Percentiles rank a stretch among this genome's conserved stretches.
Evolutionary conservation across 2,888 invertebrate species (phyloP).

Genomic region (Fragum fragum): DNA sequence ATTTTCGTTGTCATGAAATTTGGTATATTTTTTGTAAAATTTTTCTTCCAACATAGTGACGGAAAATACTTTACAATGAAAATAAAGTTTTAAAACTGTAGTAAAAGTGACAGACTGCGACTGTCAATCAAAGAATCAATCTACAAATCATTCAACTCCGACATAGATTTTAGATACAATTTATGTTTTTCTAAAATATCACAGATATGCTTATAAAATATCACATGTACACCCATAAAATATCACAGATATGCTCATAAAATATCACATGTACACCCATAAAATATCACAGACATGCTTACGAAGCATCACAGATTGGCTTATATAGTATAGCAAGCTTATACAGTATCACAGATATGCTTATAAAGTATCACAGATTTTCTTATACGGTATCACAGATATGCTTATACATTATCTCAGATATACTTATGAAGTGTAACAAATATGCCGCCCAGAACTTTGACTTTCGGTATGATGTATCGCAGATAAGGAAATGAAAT

Average conservation of each 20-base stretch:
- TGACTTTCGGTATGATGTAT: background rate
- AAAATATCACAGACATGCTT: constrained; percentile 1
- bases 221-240: background rate
- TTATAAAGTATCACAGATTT: background rate
- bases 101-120: no score
- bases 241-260: background rate
- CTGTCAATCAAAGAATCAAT: no score
- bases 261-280: background rate
- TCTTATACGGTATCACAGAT: no score
- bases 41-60: no score
- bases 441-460: background rate
- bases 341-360: background rate
- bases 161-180: background rate
- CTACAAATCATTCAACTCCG: no score
- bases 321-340: background rate
- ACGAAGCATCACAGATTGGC: background rate
- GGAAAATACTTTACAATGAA: no score
- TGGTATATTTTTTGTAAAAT: no score
- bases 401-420: no score
- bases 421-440: background rate
- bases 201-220: background rate
- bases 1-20: no score
- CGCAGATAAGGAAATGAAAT: background rate
- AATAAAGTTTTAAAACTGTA: no score
- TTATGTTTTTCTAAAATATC: background rate